Evolutionary conservation across 2,797 vertebrate genomes (phyloP).

Genomic region (Discoglossus pictus): DNA sequence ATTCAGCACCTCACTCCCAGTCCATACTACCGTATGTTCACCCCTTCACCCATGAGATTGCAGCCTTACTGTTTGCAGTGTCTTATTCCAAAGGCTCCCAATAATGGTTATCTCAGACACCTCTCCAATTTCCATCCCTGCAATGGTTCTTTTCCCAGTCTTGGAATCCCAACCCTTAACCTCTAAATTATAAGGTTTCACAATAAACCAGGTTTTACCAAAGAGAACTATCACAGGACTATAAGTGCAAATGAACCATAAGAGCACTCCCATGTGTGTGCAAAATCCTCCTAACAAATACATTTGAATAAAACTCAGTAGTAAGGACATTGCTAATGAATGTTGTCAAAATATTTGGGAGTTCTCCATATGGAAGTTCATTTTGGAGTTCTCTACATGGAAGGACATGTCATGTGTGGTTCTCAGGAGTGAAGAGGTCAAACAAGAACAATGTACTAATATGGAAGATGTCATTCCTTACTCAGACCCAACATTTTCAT

Average conservation of each 20-base stretch:
- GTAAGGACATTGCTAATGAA: not conserved
- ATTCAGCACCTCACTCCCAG: too few relatives aligned
- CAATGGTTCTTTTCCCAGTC: conserved; percentile 28
- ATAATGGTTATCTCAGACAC: not conserved
- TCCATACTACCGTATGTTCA: conserved; percentile 17
- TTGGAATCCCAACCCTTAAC: conserved; percentile 16
- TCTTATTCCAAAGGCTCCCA: not conserved
- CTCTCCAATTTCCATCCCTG: not conserved
- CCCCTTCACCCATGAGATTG: conserved; percentile 39
- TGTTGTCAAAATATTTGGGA: not conserved
- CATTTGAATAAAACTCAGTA: conserved; percentile 10
- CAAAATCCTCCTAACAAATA: not conserved
- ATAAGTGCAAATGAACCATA: not conserved
- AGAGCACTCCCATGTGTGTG: conserved; percentile 3
- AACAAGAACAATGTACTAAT: conserved; percentile 11
- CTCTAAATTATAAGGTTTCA: conserved; percentile 24
- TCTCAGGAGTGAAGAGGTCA: conserved; percentile 45
- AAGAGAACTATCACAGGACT: conserved; percentile 15
- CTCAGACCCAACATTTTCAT: too few relatives aligned
- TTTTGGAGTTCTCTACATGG: too few relatives aligned
- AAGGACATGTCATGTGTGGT: not conserved
- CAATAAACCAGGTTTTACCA: conserved; percentile 23
- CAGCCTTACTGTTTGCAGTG: not conserved
- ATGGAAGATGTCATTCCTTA: too few relatives aligned
- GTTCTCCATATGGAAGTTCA: not conserved